Evolutionary conservation across 2,888 invertebrate genomes (phyloP).

Genomic region (Calliphora vomitoria): DNA sequence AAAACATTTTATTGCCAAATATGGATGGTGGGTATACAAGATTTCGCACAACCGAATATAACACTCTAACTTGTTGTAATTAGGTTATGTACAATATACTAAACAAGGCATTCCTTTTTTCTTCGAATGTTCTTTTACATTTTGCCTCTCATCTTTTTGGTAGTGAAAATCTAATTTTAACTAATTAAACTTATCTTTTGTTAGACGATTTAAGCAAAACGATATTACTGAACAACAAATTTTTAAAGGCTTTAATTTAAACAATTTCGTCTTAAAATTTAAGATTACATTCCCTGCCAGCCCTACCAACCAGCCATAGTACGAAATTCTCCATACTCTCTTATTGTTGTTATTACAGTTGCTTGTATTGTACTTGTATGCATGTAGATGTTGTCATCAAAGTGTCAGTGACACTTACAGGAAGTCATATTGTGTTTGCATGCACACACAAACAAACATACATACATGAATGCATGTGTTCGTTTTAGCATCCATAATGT

Average conservation of each 20-base stretch:
- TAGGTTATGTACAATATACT: too few species aligned
- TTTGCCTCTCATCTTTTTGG: too few species aligned
- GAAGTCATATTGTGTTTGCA: constrained; percentile 68
- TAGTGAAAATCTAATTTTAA: too few species aligned
- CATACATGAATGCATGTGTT: constrained; percentile 12
- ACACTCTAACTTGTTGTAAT: too few species aligned
- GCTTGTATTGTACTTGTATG: constrained; percentile 25
- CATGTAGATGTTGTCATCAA: constrained; percentile 68
- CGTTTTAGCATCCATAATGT: constrained; percentile 54
- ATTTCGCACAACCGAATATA: too few species aligned
- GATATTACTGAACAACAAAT: too few species aligned
- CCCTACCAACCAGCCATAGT: not conserved
- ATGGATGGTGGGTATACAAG: too few species aligned
- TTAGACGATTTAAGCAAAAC: too few species aligned
- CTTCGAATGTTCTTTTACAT: too few species aligned
- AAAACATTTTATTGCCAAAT: too few species aligned
- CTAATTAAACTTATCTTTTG: too few species aligned
- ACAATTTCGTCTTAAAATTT: not conserved
- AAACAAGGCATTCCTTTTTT: too few species aligned
- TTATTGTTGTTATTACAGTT: constrained; percentile 34
- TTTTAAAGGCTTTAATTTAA: not conserved
- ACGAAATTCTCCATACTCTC: constrained; percentile 7
- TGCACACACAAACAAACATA: not conserved
- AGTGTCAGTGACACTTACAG: constrained; percentile 73
- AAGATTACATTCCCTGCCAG: constrained; percentile 20